These are phyloP conservation scores for Mactra quadrangularis DNA, from an alignment of 1,140 invertebrate species.

Conservation along the genomic window DNA sequence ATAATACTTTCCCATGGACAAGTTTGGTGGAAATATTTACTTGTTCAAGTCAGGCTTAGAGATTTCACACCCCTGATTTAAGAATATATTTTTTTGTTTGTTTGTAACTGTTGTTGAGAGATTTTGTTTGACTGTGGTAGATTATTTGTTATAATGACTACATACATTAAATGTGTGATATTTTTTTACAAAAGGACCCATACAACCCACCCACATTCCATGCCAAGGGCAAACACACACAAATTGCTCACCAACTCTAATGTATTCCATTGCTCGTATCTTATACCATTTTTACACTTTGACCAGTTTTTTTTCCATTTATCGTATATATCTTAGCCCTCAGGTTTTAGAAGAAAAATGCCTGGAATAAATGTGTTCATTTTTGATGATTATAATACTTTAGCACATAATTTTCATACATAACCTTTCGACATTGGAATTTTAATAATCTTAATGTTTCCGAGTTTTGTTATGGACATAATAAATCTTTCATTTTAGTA, in stretches of 20 bases:
- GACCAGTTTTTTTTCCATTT: background rate
- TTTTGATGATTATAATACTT: too few species aligned
- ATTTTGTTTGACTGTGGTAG: background rate
- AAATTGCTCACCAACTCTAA: slow-evolving; percentile 19
- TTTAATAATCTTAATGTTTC: background rate
- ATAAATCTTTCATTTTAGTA: too few species aligned
- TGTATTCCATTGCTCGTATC: slow-evolving; percentile 20
- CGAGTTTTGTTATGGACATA: background rate
- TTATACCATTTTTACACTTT: background rate
- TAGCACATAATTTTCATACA: background rate
- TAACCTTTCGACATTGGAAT: slow-evolving; percentile 1
- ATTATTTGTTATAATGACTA: background rate
- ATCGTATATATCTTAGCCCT: background rate
- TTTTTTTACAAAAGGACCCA: slow-evolving; percentile 4
- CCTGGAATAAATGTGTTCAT: background rate
- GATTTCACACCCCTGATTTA: too few species aligned
- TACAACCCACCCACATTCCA: slow-evolving; percentile 39
- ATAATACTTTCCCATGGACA: too few species aligned
- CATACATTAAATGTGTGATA: slow-evolving; percentile 20
- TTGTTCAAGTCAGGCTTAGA: too few species aligned
- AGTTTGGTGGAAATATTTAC: too few species aligned
- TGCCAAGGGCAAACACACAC: background rate
- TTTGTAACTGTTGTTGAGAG: too few species aligned
- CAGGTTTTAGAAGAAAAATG: slow-evolving; percentile 19
- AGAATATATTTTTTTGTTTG: too few species aligned